Base-by-base conservation (phyloP, 2,113 vertebrate species). In the Actenoides lindsayi region DNA sequence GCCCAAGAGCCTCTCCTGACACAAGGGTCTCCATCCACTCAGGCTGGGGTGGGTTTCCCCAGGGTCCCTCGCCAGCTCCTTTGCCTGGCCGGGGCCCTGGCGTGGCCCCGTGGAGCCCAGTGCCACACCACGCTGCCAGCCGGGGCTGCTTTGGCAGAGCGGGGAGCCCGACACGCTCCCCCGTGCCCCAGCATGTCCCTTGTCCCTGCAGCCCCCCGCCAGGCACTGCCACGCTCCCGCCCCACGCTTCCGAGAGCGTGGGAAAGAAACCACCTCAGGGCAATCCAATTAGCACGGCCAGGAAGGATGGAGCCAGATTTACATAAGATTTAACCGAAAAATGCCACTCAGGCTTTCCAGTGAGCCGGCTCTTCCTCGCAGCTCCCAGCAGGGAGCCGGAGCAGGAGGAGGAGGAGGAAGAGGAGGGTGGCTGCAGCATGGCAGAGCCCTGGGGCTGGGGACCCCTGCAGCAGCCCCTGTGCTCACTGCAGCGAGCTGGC, bases 321-420 rank as follows among this genome's bases (percentile, higher is more conserved):
- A 93, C 90, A 91, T 63, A 63, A 95, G 96, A 93, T 96, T 97
- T 96, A 96, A 69, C 82, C 16, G 8, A 96, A 94, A 95, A 96
- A 93, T 42, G 94, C 85, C 96, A 96, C 67, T 95, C 94, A 93
- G 78, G 95, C 92, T 97, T 96, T 91, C 60, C 89, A 64, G 84
- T 4, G 77, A 96, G 70, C 51, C 79, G 54, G 60, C 51, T 93
- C 37, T 71, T 82, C 69, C 77, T 65, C 6, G 0, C 31, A 60
- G 41, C 14, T 21, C 64, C 5, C 82, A 53, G 79, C 4, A 0
- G 0, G 39, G 87, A 92, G 76, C 39, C 0, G 0, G 37, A 78
- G 76, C 23, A 53, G 73, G 37, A 89, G 54, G 42, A 89, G 54
- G 42, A 89, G 54, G 23, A 77, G 56, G 90, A 74, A 23, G 67